Evolutionary conservation across 2,797 vertebrate genomes (phyloP).

Genomic region (Clamator glandarius): DNA sequence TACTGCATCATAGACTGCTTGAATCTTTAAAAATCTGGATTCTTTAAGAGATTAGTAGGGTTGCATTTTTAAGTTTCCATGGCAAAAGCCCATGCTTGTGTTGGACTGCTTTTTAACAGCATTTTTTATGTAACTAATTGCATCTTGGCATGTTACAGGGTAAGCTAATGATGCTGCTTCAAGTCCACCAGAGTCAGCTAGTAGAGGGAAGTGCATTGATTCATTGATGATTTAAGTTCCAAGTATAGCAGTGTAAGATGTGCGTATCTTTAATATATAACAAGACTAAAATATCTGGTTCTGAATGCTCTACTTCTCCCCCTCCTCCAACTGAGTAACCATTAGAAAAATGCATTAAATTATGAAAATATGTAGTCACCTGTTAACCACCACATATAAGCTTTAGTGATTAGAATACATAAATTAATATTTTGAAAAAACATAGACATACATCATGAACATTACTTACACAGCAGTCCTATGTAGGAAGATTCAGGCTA

Average conservation of each 20-base stretch:
- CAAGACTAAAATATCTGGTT: not conserved
- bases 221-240: not conserved
- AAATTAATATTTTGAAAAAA: not conserved
- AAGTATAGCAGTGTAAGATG: not conserved
- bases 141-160: not conserved
- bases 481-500: not conserved
- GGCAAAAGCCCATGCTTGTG: not conserved
- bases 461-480: not conserved
- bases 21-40: not conserved
- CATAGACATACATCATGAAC: not conserved
- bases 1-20: not conserved
- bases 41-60: not conserved
- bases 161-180: not conserved
- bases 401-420: not conserved
- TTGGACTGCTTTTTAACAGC: not conserved
- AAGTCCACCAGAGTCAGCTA: not conserved
- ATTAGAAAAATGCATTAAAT: not conserved
- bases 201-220: not conserved
- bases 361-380: not conserved
- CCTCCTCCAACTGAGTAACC: not conserved
- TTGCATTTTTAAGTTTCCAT: not conserved
- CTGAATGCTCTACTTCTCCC: not conserved
- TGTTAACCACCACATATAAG: not conserved
- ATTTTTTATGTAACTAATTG: conserved; percentile 17
- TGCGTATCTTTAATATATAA: not conserved